Conservation (phyloP, 2,113 vertebrate species). For the Narcine bancroftii region DNA sequence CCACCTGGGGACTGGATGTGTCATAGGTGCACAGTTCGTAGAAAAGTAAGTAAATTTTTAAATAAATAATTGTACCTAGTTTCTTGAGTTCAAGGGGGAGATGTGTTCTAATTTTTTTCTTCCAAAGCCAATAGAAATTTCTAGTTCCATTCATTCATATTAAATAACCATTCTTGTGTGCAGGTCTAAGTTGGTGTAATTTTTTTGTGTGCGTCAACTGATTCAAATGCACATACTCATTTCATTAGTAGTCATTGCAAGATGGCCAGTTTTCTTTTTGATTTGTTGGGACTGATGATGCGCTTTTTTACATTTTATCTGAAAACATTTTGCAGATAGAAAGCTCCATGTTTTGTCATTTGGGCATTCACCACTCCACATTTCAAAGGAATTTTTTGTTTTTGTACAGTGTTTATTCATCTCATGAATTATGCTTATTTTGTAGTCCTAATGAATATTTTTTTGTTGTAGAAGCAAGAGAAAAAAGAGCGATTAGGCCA, state of each 20-base stretch:
- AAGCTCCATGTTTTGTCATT: not conserved
- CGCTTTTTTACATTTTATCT: not conserved
- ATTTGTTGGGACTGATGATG: too few species aligned
- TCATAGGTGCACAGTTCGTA: slow-evolving; percentile 88
- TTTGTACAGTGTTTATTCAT: not conserved
- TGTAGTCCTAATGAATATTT: slow-evolving; percentile 44
- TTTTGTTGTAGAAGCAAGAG: slow-evolving; percentile 73
- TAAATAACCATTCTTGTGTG: not conserved
- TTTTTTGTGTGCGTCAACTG: too few species aligned
- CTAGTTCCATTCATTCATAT: not conserved
- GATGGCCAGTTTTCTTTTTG: not conserved
- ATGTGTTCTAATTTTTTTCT: not conserved
- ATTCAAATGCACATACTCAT: not conserved
- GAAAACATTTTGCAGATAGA: not conserved
- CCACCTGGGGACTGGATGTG: slow-evolving; percentile 99
- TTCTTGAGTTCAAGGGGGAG: not conserved
- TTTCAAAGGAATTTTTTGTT: not conserved
- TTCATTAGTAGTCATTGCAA: not conserved
- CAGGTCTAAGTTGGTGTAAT: not conserved
- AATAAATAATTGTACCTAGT: too few species aligned
- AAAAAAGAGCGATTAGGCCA: slow-evolving; percentile 85
- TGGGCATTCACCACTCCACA: not conserved
- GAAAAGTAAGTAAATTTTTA: slow-evolving; percentile 67
- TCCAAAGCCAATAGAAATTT: not conserved
- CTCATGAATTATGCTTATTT: not conserved